phyloP scores from a whole-genome alignment of 1,140 invertebrate genomes.

The Caerostris extrusa region DNA sequence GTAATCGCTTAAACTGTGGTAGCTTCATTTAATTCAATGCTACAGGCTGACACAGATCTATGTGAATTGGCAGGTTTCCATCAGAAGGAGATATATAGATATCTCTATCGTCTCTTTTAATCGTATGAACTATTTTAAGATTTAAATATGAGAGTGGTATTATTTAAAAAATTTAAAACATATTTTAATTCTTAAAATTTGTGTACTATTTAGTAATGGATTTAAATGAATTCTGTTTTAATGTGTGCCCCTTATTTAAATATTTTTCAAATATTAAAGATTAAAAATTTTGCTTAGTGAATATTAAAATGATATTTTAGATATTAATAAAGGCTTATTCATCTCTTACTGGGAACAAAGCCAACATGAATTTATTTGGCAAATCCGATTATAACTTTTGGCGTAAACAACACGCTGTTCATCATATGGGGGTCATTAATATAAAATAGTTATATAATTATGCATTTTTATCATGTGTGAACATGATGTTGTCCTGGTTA shows the following conservation, averaged over 20 bases:
- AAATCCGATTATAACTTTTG: not conserved
- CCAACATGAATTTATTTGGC: not conserved
- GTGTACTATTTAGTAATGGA: too few species aligned
- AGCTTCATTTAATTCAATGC: too few species aligned
- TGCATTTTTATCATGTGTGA: too few species aligned
- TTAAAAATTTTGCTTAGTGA: too few species aligned
- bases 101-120: not conserved
- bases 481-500: too few species aligned
- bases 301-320: too few species aligned
- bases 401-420: not conserved
- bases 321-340: not conserved
- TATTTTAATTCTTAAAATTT: too few species aligned
- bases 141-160: not conserved
- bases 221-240: too few species aligned
- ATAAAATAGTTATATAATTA: not conserved
- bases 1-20: too few species aligned
- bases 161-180: too few species aligned
- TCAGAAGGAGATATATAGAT: not conserved
- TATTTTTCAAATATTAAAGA: too few species aligned
- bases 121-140: not conserved
- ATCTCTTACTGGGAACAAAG: not conserved
- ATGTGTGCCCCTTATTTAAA: too few species aligned
- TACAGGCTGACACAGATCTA: not conserved
- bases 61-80: not conserved
- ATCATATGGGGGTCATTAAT: not conserved